Base-by-base conservation (phyloP, 1,140 invertebrate species). In the Drosophila ambigua region DNA sequence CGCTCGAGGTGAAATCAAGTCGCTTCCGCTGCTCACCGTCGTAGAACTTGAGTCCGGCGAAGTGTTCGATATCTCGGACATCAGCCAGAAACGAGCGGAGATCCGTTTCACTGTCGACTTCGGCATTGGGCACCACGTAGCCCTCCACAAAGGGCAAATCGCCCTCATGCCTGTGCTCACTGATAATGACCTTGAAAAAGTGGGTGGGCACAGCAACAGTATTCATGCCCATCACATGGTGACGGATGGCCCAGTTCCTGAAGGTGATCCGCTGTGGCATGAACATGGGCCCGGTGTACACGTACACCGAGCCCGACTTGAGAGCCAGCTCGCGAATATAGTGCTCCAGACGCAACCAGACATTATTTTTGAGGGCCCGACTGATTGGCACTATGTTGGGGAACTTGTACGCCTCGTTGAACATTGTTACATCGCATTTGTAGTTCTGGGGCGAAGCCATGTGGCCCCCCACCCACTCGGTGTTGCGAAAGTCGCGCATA, bases 351-450 rank as follows among this genome's bases (percentile, higher is more conserved):
- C 94, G 93, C 87, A 98, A 97, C 98, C 98, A 99, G 3, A 96
- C 94, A 92, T 97, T 94, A 61, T 98, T 93, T 89, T 99, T 99
- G 80, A 99, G 99, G 2, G 98, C 98, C 72, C 94, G 94, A 8
- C 98, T 98, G 39, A 99, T 97, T 94, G 98, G 99, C 16, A 98
- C 98, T 35, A 98, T 95, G 93, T 99, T 99, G 91, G 99, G 99
- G 96, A n/a, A 94, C 93, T 91, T 98, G 97, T 73, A 93, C 83
- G 6, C 94, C 77, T 75, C 95, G 94, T 91, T 97, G 87, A 99
- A 93, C 92, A 99, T 98, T 0, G 97, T 97, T 35, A 93, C 92
- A 92, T 99, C 98, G 93, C 96, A 99, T 1, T 57, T 73, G 50
- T 88, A 73, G 24, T 88, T 88, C 0, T 65, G 97, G 96, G 92